Evolutionary conservation across 1,140 invertebrate species (phyloP).

Genomic region (Pseudachorutes palmiensis): DNA sequence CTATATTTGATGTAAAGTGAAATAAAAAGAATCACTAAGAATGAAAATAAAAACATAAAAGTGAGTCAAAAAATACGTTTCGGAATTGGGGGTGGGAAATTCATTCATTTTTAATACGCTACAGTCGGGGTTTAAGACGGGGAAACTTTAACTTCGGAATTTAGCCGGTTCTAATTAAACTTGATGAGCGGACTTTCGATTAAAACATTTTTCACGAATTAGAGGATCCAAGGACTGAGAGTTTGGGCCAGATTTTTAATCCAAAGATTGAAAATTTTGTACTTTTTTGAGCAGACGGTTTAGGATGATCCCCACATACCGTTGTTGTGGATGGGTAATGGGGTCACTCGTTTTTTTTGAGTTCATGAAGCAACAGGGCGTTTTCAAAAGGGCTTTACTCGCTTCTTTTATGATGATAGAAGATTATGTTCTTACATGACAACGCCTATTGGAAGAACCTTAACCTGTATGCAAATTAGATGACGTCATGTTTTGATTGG

Average conservation of each 20-base stretch:
- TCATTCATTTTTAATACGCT: too few relatives aligned
- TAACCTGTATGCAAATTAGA: conserved; percentile 29
- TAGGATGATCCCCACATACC: not conserved
- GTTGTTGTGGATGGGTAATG: not conserved
- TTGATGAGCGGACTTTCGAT: too few relatives aligned
- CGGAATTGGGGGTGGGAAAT: too few relatives aligned
- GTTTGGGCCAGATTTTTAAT: too few relatives aligned
- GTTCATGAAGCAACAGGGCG: conserved; percentile 15
- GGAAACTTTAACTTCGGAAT: too few relatives aligned
- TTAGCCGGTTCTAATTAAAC: too few relatives aligned
- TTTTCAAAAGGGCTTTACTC: conserved; percentile 17
- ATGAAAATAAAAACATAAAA: not conserved
- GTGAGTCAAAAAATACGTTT: not conserved
- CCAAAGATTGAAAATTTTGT: too few relatives aligned
- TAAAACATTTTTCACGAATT: too few relatives aligned
- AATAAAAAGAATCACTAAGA: conserved; percentile 1
- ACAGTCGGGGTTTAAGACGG: too few relatives aligned
- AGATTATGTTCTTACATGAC: conserved; percentile 16
- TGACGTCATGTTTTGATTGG: conserved; percentile 22
- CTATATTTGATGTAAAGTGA: conserved; percentile 25
- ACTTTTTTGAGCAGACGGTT: not conserved
- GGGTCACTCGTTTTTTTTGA: conserved; percentile 1
- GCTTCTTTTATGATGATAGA: conserved; percentile 16
- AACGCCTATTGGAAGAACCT: conserved; percentile 27
- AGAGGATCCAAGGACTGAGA: too few relatives aligned